These are phyloP conservation scores for Atractosteus spatula DNA, from an alignment of 2,113 vertebrate species.

Conservation along the genomic window DNA sequence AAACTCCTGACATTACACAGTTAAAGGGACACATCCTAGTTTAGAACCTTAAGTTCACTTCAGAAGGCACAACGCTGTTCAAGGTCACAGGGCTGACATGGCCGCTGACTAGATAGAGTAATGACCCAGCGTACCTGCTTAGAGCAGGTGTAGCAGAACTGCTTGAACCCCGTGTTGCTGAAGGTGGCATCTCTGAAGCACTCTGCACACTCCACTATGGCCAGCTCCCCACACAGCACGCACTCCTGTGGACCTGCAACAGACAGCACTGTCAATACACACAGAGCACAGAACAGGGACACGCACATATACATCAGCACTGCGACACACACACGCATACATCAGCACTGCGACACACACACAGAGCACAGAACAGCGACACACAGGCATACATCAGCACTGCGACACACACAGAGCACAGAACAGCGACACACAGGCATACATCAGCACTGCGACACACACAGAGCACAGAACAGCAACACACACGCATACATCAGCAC, in stretches of 20 bases:
- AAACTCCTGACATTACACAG: too few relatives aligned
- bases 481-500: background rate
- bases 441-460: background rate
- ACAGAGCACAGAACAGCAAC: background rate
- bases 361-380: background rate
- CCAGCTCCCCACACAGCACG: constrained; percentile 71
- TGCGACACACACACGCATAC: too few relatives aligned
- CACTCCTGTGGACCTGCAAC: constrained; percentile 78
- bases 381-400: background rate
- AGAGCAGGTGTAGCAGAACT: constrained; percentile 75
- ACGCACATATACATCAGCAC: background rate
- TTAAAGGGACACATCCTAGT: too few relatives aligned
- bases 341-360: background rate
- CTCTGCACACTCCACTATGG: constrained; percentile 63
- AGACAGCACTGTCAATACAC: constrained; percentile 9
- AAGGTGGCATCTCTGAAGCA: constrained; percentile 78
- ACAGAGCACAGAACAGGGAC: background rate
- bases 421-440: background rate
- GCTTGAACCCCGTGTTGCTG: constrained; percentile 67
- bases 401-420: background rate
- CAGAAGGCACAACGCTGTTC: too few relatives aligned
- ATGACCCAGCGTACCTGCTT: constrained; percentile 57
- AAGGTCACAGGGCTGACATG: too few relatives aligned
- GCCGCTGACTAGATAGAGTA: too few relatives aligned
- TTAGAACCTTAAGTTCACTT: too few relatives aligned